A percentile compares a stretch with the other conserved stretches of the same genome.
Evolutionary conservation across 2,888 invertebrate genomes (phyloP).

Genomic region (Antheraea yamamai): DNA sequence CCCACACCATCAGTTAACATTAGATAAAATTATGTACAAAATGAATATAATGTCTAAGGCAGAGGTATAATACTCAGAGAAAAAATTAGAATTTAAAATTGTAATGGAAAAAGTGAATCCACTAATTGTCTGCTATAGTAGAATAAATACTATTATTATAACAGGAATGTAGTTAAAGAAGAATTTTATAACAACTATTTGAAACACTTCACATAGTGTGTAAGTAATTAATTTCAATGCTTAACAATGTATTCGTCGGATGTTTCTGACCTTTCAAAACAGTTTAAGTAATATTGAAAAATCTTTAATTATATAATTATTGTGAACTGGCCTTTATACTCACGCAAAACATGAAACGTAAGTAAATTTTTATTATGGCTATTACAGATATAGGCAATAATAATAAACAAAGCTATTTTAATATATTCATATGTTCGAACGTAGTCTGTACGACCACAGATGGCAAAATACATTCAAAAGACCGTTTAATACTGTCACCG

Average conservation of each 20-base stretch:
- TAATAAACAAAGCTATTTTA: neutral
- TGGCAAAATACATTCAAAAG: constrained; percentile 52
- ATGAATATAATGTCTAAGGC: no score
- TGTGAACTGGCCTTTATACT: constrained; percentile 8
- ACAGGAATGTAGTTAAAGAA: neutral
- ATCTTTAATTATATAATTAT: constrained; percentile 19
- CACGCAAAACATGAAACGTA: constrained; percentile 5
- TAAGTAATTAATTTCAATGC: constrained; percentile 7
- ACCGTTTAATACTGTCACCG: constrained; percentile 59
- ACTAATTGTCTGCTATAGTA: neutral
- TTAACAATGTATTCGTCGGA: constrained; percentile 16
- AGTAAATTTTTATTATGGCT: constrained; percentile 17
- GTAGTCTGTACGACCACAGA: constrained; percentile 32
- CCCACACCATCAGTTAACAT: no score
- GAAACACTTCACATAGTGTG: constrained; percentile 9
- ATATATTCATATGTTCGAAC: neutral
- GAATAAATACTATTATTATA: neutral
- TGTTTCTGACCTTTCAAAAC: constrained; percentile 18
- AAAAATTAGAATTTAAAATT: no score
- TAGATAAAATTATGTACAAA: no score
- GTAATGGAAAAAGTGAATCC: neutral
- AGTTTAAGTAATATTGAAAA: constrained; percentile 16
- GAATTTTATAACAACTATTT: neutral
- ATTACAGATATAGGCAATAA: neutral
- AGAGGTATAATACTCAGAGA: no score